Conservation (phyloP, 2,797 vertebrate genomes). For the Acanthopagrus latus region DNA sequence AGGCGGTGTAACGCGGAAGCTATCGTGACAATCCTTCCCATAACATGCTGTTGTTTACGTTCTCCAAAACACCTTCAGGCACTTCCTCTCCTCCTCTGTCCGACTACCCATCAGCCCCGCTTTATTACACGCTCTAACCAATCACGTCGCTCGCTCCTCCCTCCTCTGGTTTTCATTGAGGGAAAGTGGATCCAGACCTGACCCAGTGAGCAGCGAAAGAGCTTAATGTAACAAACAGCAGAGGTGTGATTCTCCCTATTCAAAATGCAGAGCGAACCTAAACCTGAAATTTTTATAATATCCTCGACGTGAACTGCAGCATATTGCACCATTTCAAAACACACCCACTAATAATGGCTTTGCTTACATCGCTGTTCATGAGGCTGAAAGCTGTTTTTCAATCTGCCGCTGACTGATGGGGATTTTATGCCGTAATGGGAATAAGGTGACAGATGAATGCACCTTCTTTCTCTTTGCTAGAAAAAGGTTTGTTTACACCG, state of each 20-base stretch:
- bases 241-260: background rate
- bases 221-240: constrained; percentile 17
- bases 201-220: constrained; percentile 23
- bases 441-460: constrained; percentile 2
- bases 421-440: background rate
- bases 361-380: background rate
- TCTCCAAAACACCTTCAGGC: constrained; percentile 56
- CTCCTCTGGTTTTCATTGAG: constrained; percentile 53
- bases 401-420: constrained; percentile 5
- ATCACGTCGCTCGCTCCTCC: constrained; percentile 50
- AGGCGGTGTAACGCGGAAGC: constrained; percentile 55
- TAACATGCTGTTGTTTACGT: constrained; percentile 75
- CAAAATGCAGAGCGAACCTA: constrained; percentile 11
- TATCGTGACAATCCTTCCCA: constrained; percentile 66
- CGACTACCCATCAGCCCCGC: constrained; percentile 55
- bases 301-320: background rate
- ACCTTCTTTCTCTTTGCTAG: background rate
- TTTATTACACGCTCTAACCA: constrained; percentile 58
- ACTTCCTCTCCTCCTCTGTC: constrained; percentile 53
- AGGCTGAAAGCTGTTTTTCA: constrained; percentile 10
- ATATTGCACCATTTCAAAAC: background rate
- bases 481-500: constrained; percentile 1
- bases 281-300: background rate
- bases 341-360: background rate
- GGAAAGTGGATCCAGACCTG: constrained; percentile 73